Conservation (phyloP, 2,888 invertebrate species). For the Aporophyla lueneburgensis region DNA sequence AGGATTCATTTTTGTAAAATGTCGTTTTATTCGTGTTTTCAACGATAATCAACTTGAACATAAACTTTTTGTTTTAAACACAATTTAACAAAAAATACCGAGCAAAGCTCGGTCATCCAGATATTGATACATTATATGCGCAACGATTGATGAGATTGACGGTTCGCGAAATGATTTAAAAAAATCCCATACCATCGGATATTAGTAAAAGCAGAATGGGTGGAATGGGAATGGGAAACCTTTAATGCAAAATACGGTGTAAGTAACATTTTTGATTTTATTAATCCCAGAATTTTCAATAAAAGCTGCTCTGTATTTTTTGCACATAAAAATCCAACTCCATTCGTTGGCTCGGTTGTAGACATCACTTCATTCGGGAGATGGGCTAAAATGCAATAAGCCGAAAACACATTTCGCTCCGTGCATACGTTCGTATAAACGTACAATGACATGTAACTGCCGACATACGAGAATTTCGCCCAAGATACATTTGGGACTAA, state of each 20-base stretch:
- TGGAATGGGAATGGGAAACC: too few species aligned
- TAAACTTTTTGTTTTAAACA: too few species aligned
- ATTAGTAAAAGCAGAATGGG: not conserved
- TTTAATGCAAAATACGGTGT: not conserved
- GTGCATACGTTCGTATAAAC: slow-evolving; percentile 89
- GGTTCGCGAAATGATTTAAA: too few species aligned
- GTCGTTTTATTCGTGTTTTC: too few species aligned
- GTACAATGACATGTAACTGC: slow-evolving; percentile 13
- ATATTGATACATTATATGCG: too few species aligned
- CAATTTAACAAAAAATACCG: too few species aligned
- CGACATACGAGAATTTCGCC: slow-evolving; percentile 32
- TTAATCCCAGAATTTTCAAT: slow-evolving; percentile 30
- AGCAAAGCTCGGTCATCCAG: too few species aligned
- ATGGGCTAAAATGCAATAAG: slow-evolving; percentile 79
- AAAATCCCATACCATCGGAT: too few species aligned
- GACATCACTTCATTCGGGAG: slow-evolving; percentile 73
- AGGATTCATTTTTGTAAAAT: too few species aligned
- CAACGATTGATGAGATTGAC: too few species aligned
- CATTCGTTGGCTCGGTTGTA: slow-evolving; percentile 65
- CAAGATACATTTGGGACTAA: slow-evolving; percentile 52
- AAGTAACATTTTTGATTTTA: not conserved
- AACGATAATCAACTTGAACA: too few species aligned
- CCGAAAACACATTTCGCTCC: slow-evolving; percentile 75
- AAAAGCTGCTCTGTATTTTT: slow-evolving; percentile 15
- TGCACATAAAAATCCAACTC: slow-evolving; percentile 18